Evolutionary conservation across 2,113 vertebrate species (phyloP).

Genomic region (Bos taurus): DNA sequence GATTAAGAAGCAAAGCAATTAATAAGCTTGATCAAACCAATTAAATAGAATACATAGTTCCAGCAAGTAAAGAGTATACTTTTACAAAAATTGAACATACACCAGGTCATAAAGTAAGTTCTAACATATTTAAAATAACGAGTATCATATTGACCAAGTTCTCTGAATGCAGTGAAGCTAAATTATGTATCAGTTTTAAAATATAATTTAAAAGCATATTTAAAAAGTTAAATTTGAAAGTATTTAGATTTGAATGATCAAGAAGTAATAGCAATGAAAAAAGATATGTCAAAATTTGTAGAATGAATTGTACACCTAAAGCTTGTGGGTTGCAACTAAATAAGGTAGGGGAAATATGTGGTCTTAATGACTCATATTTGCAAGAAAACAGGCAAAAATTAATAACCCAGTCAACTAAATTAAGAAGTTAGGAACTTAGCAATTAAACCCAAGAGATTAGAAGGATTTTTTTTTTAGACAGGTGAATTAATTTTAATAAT

Average conservation of each 20-base stretch:
- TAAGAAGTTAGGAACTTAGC: neutral
- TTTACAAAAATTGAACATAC: neutral
- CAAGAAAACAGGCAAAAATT: neutral
- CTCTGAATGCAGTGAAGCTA: neutral
- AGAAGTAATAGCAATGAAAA: neutral
- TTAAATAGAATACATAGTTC: neutral
- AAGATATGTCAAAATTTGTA: neutral
- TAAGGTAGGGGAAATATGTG: neutral
- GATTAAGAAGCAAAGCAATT: neutral
- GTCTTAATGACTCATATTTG: neutral
- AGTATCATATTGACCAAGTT: neutral
- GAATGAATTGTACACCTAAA: neutral
- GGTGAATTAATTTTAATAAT: neutral
- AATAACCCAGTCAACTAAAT: neutral
- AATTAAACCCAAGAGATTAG: neutral
- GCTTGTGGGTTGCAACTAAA: neutral
- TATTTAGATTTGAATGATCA: neutral
- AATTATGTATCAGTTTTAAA: neutral
- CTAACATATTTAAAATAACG: neutral
- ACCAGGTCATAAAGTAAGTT: neutral
- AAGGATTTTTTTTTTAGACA: neutral
- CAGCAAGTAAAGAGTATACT: neutral
- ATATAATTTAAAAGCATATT: neutral
- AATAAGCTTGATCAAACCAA: neutral
- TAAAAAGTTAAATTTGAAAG: neutral